Evolutionary conservation across 2,113 vertebrate genomes (phyloP), one percentile per base, ranked within the genome.

Genomic region (Myxocyprinus asiaticus): DNA sequence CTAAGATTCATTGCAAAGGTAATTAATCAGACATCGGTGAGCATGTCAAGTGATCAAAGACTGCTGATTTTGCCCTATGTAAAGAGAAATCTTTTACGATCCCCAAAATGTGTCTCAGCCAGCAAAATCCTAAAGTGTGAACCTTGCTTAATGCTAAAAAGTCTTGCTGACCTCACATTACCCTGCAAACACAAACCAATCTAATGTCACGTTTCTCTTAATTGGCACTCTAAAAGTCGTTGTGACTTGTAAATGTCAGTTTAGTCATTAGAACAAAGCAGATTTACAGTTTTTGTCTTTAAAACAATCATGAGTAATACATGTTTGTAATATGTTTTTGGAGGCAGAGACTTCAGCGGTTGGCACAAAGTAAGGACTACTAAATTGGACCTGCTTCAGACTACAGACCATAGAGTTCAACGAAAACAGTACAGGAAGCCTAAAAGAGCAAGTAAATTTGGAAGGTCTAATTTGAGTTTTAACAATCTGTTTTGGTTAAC

Each of bases 131-230:
- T 33, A 33, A 33, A 33, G 3, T 3, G 22, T 33, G 22, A 33
- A 33, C 22, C 22, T 33, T 33, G 22, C 22, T 33, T 33, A 53
- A 42, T 14, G 43, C 33, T 71, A 15, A 56, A 58, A 72, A 17
- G 55, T 73, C 70, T 59, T 43, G 15, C 4, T 14, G 45, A 50
- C 50, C 56, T 59, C 44, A 12, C n/a, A n/a, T 50, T 63, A 50
- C 56, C 7, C 15, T 48, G 72, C 45, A 63, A 42, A 75, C 45
- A 62, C n/a, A 63, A 73, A 47, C 59, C 70, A 58, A 72, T 72
- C 42, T 17, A 59, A 15, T n/a, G 17, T 59, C 3, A 15, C 58
- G 33, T 33, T 33, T 33, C 22, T 33, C 22, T 63, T 61, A 61
- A 73, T 73, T 73, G 70, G 4, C 11, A 42, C 8, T 7, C 63